These are phyloP conservation scores for Holacanthella duospinosa DNA, from an alignment of 2,888 invertebrate genomes.

Conservation along the genomic window DNA sequence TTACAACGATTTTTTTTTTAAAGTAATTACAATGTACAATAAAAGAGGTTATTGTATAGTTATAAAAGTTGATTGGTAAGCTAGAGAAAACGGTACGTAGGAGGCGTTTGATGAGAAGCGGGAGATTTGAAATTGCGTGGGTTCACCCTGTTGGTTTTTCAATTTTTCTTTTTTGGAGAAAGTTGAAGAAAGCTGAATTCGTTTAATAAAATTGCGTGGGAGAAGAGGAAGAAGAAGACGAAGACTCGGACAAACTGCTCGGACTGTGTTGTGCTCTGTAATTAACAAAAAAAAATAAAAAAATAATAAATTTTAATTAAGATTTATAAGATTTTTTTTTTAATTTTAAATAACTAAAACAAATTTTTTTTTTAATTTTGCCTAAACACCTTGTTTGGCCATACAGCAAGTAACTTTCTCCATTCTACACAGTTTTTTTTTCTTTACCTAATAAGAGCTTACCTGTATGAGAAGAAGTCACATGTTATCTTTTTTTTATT, in stretches of 20 bases:
- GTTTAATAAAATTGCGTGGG: background rate
- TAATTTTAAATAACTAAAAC: background rate
- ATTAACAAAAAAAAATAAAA: background rate
- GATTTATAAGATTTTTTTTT: background rate
- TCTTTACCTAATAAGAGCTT: too few relatives aligned
- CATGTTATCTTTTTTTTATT: too few relatives aligned
- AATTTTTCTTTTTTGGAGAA: background rate
- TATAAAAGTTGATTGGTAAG: too few relatives aligned
- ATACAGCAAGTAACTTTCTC: too few relatives aligned
- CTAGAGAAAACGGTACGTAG: too few relatives aligned
- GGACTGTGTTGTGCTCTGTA: constrained; percentile 2
- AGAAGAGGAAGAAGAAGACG: background rate
- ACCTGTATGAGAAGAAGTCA: too few relatives aligned
- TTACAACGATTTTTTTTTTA: too few relatives aligned
- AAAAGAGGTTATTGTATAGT: too few relatives aligned
- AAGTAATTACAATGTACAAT: too few relatives aligned
- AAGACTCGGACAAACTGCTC: background rate
- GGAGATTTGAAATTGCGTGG: background rate
- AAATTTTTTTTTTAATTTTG: background rate
- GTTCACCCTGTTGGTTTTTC: background rate
- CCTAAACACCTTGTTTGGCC: too few relatives aligned
- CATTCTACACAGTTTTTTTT: too few relatives aligned
- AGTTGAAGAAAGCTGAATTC: background rate
- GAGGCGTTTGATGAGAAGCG: too few relatives aligned
- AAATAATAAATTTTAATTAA: background rate